Base-by-base conservation (phyloP, 53 echinoderm and acorn worm species). In the Stichopus horrens region DNA sequence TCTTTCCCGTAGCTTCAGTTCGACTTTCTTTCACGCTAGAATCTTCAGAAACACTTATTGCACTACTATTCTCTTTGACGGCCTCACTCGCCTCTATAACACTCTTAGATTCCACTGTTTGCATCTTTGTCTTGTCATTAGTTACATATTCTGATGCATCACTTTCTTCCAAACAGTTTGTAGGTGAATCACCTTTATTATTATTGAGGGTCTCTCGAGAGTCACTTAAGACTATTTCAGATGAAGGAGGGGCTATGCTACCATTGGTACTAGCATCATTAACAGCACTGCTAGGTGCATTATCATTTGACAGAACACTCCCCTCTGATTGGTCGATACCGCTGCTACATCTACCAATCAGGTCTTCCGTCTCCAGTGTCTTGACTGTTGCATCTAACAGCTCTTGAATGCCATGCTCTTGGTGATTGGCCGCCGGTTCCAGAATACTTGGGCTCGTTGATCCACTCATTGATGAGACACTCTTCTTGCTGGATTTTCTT, bases 401-500 rank as follows among this genome's bases (percentile, higher is more conserved):
- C 21, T 57, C 83, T 7, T 85, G 85, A 7, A 63, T 67, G 20
- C 85, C 51, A 18, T 23, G 4, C 9, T 52, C 85, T 23, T 52
- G 52, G 7, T 85, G 37, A 7, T 5, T 23, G 11, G 18, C 13
- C n/a, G 19, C 13, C 21, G 81, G 51, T 55, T 20, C 55, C 10
- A 55, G 87, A 21, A 74, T 14, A 21, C 75, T 87, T 20, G 87
- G 55, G 55, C 87, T 87, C 6, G 9, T n/a, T 6, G 87, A 87
- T 7, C 53, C 55, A 8, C 75, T 74, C 5, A 8, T 20, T 5
- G 56, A 74, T 18, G 87, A 75, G 4, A 11, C 53, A 1, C 57
- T 54, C n/a, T 87, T 87, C 75, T 58, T 73, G 21, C 59, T 65
- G 6, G 74, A 20, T 77, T 73, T 92, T 51, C 88, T 89, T 84